phyloP scores from a whole-genome alignment of 2,888 invertebrate genomes.

The Bugulina stolonifera region DNA sequence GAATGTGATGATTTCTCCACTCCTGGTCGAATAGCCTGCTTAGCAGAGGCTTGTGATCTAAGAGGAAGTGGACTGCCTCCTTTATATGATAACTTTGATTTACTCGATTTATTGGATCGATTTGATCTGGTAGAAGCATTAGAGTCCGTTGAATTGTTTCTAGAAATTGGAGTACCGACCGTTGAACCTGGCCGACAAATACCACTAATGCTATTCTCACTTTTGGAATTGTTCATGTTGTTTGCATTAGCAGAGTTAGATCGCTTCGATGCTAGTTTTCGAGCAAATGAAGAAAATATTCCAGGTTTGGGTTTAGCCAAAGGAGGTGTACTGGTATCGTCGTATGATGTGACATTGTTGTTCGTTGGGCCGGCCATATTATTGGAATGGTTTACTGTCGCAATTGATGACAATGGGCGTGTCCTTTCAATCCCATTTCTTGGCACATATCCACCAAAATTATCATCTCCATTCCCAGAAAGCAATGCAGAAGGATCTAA shows the following conservation, averaged over 20 bases:
- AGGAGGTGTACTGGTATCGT: neutral
- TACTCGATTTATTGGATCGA: neutral
- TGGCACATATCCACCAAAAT: conserved; percentile 13
- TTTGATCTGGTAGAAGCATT: neutral
- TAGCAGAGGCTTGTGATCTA: neutral
- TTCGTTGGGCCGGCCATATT: neutral
- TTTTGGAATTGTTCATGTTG: conserved; percentile 1
- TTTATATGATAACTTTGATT: neutral
- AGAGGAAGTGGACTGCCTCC: neutral
- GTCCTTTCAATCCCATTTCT: neutral
- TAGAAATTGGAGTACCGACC: neutral
- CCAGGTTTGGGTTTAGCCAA: neutral
- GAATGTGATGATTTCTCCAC: neutral
- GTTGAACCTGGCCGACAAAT: neutral
- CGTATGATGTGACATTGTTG: neutral
- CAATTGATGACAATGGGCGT: neutral
- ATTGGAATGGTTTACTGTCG: neutral
- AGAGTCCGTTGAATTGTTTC: neutral
- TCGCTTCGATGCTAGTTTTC: neutral
- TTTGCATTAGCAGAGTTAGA: neutral
- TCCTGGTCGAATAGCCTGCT: neutral
- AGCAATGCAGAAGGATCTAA: conserved; percentile 12
- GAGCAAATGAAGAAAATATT: neutral
- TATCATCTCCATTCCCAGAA: neutral
- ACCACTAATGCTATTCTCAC: neutral